Evolutionary conservation across 2,888 invertebrate genomes (phyloP), one percentile per base, ranked within the genome.

Genomic region (Onchidella celtica): DNA sequence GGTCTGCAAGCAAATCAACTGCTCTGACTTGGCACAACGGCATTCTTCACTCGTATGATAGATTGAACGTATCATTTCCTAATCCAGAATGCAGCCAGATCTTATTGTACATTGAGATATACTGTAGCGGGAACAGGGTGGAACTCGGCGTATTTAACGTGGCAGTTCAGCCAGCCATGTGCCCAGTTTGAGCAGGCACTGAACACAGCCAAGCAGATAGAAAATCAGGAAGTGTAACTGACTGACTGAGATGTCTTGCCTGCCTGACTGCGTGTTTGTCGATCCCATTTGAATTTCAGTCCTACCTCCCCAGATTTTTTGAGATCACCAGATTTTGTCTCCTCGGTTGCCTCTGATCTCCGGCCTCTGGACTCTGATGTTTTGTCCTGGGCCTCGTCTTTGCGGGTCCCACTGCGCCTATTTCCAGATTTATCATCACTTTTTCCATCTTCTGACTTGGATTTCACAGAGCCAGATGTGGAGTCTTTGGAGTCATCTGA

Each of bases 231-330:
- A 3, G 38, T 27, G 61, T 63, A 36, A n/a, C 27, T 63, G 11
- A 63, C 59, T n/a, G 84, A 72, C 59, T 85, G 84, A 14, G 77
- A 72, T 70, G 81, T 77, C 57, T 86, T 84, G 57, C 88, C 88
- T 6, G 86, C 85, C 77, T 89, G 89, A 82, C 89, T 89, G 29
- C 90, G 83, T 0, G 88, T 89, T 32, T 88, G 85, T 29, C 90
- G 69, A 59, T 90, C 90, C 89, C 89, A 90, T 1, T 90, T 89
- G 83, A 89, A 90, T 27, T 70, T 61, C 4, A n/a, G 14, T 3
- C 40, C 75, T 36, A 14, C 69, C 6, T 69, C 79, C 14, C 32
- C 40, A 29, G 21, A 32, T 47, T 27, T 32, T 17, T 6, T 24
- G 2, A 29, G 1, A 11, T 29, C 3, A 14, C 38, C 36, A 6